phyloP scores from a whole-genome alignment of 2,797 vertebrate genomes.

The Pteropus rufus region DNA sequence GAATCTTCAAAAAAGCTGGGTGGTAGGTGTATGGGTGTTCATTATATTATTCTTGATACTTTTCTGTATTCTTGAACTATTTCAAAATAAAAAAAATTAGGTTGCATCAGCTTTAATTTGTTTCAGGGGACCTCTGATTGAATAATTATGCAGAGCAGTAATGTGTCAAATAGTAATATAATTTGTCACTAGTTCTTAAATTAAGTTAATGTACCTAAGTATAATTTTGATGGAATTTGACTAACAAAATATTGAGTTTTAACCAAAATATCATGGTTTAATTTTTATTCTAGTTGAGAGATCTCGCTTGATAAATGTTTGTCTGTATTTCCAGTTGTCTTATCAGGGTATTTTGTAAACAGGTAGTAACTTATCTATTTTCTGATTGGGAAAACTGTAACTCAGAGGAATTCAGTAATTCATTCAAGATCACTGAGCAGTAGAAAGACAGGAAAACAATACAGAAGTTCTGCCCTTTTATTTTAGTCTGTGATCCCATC shows the following conservation, averaged over 20 bases:
- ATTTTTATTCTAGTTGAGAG: conserved; percentile 70
- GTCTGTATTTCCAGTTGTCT: conserved; percentile 69
- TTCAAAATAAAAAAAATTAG: conserved; percentile 77
- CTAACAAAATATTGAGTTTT: conserved; percentile 74
- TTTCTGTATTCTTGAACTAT: conserved; percentile 76
- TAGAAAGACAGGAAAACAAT: conserved; percentile 30
- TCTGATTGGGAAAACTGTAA: conserved; percentile 65
- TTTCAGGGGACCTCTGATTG: conserved; percentile 79
- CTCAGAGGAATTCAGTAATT: conserved; percentile 62
- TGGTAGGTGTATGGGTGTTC: conserved; percentile 3
- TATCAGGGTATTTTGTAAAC: conserved; percentile 58
- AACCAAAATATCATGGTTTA: conserved; percentile 67
- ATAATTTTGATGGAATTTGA: conserved; percentile 71
- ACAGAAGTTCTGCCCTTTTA: not conserved
- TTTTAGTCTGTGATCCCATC: not conserved
- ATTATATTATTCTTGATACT: conserved; percentile 43
- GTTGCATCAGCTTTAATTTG: conserved; percentile 81
- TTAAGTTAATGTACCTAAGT: conserved; percentile 77
- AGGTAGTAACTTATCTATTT: conserved; percentile 62
- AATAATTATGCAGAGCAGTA: conserved; percentile 81
- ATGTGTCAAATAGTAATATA: conserved; percentile 79
- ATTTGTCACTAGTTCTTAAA: conserved; percentile 82
- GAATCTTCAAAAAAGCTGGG: not conserved
- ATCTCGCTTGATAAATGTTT: conserved; percentile 69
- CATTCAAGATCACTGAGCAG: conserved; percentile 47